Evolutionary conservation across 1,140 invertebrate genomes (phyloP).

Genomic region (Lepidurus arcticus): DNA sequence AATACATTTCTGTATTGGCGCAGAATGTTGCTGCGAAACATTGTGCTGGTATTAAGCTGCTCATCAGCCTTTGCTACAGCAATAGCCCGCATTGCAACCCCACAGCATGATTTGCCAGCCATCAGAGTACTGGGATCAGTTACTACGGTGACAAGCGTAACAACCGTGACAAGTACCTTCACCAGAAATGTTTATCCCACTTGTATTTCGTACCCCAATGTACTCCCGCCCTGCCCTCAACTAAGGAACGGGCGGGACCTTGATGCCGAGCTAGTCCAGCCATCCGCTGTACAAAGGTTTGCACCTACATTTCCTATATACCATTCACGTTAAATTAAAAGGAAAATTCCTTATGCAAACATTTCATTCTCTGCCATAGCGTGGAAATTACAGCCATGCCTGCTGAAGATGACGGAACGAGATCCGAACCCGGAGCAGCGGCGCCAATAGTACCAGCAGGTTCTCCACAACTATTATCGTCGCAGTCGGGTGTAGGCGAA

Average conservation of each 20-base stretch:
- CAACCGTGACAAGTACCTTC: not conserved
- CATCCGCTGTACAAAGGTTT: not conserved
- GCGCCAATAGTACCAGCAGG: not conserved
- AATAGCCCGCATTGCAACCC: not conserved
- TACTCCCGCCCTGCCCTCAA: not conserved
- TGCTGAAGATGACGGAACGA: not conserved
- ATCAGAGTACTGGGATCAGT: not conserved
- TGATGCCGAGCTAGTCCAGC: not conserved
- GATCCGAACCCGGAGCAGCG: not conserved
- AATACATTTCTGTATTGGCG: not conserved
- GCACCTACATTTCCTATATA: too few species aligned
- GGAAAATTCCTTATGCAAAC: too few species aligned
- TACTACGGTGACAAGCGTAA: not conserved
- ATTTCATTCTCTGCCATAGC: not conserved
- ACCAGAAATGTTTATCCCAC: not conserved
- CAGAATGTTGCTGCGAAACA: not conserved
- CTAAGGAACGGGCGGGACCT: not conserved
- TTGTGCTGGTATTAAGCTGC: not conserved
- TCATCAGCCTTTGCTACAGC: not conserved
- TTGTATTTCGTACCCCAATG: not conserved
- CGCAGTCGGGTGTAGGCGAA: not conserved
- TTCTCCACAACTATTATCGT: not conserved
- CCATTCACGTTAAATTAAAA: too few species aligned
- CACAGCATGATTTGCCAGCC: not conserved
- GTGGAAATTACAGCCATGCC: not conserved